Conservation (phyloP, 2,888 invertebrate genomes). For the Chalcosyrphus nemorum region DNA sequence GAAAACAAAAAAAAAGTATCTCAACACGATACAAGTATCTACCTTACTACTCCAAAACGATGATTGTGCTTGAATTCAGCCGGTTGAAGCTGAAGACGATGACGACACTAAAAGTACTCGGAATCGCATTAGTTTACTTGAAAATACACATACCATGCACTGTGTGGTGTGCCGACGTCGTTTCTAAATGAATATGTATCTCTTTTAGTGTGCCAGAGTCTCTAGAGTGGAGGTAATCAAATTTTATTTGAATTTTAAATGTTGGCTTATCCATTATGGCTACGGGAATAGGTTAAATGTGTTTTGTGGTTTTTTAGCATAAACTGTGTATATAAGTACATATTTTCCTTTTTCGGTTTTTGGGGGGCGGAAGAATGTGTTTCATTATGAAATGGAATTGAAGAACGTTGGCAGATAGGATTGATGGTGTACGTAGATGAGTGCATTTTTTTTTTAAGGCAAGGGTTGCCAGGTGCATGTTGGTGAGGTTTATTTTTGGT, state of each 20-base stretch:
- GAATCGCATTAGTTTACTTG: slow-evolving; percentile 72
- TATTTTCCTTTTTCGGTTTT: too few species aligned
- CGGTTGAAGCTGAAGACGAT: slow-evolving; percentile 22
- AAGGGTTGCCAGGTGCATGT: slow-evolving; percentile 1
- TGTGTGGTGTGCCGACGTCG: slow-evolving; percentile 4
- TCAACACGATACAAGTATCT: slow-evolving; percentile 27
- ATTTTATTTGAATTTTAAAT: slow-evolving; percentile 70
- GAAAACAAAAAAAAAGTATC: slow-evolving; percentile 40
- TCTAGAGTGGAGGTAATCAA: slow-evolving; percentile 52
- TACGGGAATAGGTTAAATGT: slow-evolving; percentile 5
- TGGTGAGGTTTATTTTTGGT: background rate
- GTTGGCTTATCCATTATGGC: slow-evolving; percentile 61
- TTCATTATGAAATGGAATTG: slow-evolving; percentile 41
- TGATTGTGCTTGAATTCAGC: slow-evolving; percentile 24
- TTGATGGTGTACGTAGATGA: slow-evolving; percentile 22
- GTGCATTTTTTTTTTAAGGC: slow-evolving; percentile 14
- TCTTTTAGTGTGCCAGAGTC: slow-evolving; percentile 10
- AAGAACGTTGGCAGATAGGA: background rate
- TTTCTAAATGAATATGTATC: slow-evolving; percentile 67
- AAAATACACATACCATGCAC: slow-evolving; percentile 63
- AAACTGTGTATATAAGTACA: too few species aligned
- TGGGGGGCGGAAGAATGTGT: slow-evolving; percentile 15
- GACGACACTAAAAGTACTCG: slow-evolving; percentile 69
- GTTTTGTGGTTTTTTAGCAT: background rate
- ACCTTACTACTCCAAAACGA: slow-evolving; percentile 63